Evolutionary conservation across 2,888 invertebrate genomes (phyloP), one percentile per base, ranked within the genome.

Genomic region (Stenoptilia bipunctidactyla): DNA sequence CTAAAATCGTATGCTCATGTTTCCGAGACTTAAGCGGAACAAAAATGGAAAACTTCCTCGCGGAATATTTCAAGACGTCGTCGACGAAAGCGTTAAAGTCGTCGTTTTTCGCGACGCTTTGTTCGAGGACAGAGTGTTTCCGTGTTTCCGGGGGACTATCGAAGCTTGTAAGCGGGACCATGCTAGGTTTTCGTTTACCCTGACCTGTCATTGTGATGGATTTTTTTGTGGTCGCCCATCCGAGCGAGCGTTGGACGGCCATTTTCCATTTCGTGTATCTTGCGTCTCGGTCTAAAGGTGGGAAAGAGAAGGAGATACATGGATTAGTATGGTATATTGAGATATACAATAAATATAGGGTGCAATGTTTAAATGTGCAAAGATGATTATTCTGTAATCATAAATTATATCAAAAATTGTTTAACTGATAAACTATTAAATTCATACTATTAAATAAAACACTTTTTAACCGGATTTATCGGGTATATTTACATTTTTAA

Each of bases 181-280:
- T 61, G 64, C 76, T 80, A 68, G 45, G 53, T 42, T 66, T 69
- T 61, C 76, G 52, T 67, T 65, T 72, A 40, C 51, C 55, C 80
- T 85, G 88, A 90, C 91, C 91, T 88, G 93, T 93, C 90, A 93
- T 92, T 35, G 87, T 83, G 52, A 86, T 76, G 6, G 91, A 89
- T 69, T 90, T 91, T 65, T 91, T 90, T 3, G 88, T 86, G 0
- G 89, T 86, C 13, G 92, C 92, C 97, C 97, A 97, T 45, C 94
- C 93, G 52, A 97, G 87, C 27, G 95, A 93, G 20, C 96, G 88
- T 58, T 95, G 90, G 1, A 98, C 96, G 0, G 97, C 97, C 89
- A 93, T 93, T 76, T 96, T 96, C 97, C 97, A 97, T 73, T 93
- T 92, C 5, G 89, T 91, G 70, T 94, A 96, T 45, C 96, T 87